phyloP scores from a whole-genome alignment of 1,140 invertebrate genomes.

The Zophobas atratus region DNA sequence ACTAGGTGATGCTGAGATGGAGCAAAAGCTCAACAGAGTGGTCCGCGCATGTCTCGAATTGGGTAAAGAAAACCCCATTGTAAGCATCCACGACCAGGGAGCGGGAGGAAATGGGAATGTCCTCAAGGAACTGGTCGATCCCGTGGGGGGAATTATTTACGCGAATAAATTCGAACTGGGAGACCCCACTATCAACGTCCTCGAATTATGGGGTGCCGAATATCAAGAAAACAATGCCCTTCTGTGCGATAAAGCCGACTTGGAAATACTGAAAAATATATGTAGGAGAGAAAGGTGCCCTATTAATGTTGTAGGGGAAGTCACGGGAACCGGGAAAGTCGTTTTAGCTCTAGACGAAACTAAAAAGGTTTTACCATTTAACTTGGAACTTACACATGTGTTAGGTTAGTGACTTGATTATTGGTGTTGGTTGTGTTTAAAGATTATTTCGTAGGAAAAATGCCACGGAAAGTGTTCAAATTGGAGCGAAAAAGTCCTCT shows the following conservation, averaged over 20 bases:
- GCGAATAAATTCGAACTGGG: slow-evolving; percentile 91
- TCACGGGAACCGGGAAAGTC: slow-evolving; percentile 90
- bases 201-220: slow-evolving; percentile 98
- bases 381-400: slow-evolving; percentile 91
- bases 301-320: slow-evolving; percentile 92
- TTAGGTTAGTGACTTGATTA: slow-evolving; percentile 75
- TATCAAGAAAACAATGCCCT: slow-evolving; percentile 98
- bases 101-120: slow-evolving; percentile 99
- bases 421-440: background rate
- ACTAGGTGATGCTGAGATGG: slow-evolving; percentile 96
- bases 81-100: slow-evolving; percentile 96
- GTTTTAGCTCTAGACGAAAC: slow-evolving; percentile 73
- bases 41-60: slow-evolving; percentile 93
- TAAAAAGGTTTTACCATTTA: slow-evolving; percentile 73
- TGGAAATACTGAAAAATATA: slow-evolving; percentile 80
- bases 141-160: slow-evolving; percentile 92
- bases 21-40: slow-evolving; percentile 95
- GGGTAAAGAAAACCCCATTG: slow-evolving; percentile 88
- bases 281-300: slow-evolving; percentile 91
- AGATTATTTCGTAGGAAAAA: slow-evolving; percentile 71
- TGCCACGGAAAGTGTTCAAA: slow-evolving; percentile 84
- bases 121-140: slow-evolving; percentile 96
- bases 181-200: slow-evolving; percentile 92
- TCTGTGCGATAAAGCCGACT: slow-evolving; percentile 79
- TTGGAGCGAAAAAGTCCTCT: slow-evolving; percentile 65